Evolutionary conservation across 2,888 invertebrate species (phyloP).

Genomic region (Dicranocentrus wangi): DNA sequence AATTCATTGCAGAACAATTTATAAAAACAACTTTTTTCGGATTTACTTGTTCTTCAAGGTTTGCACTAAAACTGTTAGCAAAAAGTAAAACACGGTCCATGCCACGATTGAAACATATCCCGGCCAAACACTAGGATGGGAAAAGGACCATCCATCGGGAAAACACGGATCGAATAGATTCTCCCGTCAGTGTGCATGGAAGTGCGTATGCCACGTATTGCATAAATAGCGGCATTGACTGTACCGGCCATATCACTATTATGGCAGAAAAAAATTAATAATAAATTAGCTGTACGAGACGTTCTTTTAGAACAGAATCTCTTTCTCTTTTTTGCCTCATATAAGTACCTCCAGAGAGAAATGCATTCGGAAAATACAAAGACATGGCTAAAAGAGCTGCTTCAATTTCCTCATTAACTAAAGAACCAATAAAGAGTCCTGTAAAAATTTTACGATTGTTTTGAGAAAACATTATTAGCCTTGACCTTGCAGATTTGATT

Average conservation of each 20-base stretch:
- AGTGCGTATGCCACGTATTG: slow-evolving; percentile 77
- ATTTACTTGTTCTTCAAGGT: slow-evolving; percentile 23
- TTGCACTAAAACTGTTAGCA: slow-evolving; percentile 19
- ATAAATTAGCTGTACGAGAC: background rate
- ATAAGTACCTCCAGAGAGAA: slow-evolving; percentile 93
- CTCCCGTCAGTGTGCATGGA: slow-evolving; percentile 57
- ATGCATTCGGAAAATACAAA: slow-evolving; percentile 92
- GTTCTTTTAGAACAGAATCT: slow-evolving; percentile 75
- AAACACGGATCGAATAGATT: slow-evolving; percentile 30
- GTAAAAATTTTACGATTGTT: slow-evolving; percentile 60
- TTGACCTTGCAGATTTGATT: background rate
- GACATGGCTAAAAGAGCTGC: slow-evolving; percentile 94
- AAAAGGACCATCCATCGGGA: slow-evolving; percentile 38
- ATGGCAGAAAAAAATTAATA: slow-evolving; percentile 68
- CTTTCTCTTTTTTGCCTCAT: too few relatives aligned
- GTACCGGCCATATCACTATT: slow-evolving; percentile 97
- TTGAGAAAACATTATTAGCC: background rate
- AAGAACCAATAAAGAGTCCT: slow-evolving; percentile 92
- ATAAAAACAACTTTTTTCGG: background rate
- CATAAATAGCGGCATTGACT: slow-evolving; percentile 89
- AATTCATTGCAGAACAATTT: background rate
- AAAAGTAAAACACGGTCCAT: slow-evolving; percentile 49
- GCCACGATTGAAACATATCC: slow-evolving; percentile 41
- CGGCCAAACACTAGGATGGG: slow-evolving; percentile 57
- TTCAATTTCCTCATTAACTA: slow-evolving; percentile 91